phyloP scores from a whole-genome alignment of 2,797 vertebrate species.

The Paramormyrops hopkinsi region DNA sequence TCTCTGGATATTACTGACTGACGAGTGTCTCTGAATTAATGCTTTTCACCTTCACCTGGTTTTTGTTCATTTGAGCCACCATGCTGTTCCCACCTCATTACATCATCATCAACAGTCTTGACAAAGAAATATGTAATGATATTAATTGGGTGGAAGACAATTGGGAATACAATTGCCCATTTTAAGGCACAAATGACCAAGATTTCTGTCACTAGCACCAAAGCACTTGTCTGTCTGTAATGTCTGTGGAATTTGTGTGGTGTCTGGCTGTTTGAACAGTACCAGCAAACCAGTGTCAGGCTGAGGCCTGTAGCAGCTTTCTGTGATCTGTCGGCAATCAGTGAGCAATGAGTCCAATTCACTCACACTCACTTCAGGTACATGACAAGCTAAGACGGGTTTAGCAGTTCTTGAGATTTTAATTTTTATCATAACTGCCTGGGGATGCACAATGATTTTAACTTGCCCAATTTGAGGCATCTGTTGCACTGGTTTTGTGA shows the following conservation, averaged over 20 bases:
- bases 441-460: not conserved
- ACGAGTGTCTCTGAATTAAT: not conserved
- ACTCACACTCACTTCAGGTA: not conserved
- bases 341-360: not conserved
- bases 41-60: not conserved
- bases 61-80: not conserved
- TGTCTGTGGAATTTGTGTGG: not conserved
- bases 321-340: not conserved
- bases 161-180: not conserved
- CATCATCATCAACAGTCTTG: not conserved
- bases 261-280: not conserved
- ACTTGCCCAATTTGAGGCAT: not conserved
- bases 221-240: not conserved
- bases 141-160: not conserved
- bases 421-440: not conserved
- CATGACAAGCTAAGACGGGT: not conserved
- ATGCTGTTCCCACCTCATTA: not conserved
- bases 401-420: not conserved
- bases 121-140: not conserved
- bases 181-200: not conserved
- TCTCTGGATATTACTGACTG: not conserved
- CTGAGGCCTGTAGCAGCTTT: not conserved
- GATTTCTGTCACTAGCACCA: not conserved
- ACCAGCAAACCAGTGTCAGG: not conserved
- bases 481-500: not conserved